A percentile compares a stretch with the other conserved stretches of the same genome.
These are phyloP conservation scores for Calypte anna DNA, from an alignment of 2,113 vertebrate genomes.

Conservation along the genomic window DNA sequence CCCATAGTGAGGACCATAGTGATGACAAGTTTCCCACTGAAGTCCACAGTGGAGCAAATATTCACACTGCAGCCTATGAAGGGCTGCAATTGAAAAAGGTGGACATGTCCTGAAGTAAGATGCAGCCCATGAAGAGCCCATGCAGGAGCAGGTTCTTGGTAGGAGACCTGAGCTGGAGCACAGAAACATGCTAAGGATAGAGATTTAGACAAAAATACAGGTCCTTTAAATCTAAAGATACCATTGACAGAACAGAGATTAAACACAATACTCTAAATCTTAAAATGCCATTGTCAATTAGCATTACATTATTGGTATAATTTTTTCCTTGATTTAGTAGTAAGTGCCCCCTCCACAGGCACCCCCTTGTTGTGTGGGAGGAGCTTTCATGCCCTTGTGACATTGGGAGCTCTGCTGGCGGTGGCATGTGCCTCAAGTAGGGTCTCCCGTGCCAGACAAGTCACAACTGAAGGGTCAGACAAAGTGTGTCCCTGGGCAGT, in stretches of 20 bases:
- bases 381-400: no score
- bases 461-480: no score
- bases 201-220: background rate
- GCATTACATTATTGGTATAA: background rate
- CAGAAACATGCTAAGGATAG: background rate
- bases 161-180: background rate
- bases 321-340: slow-evolving; percentile 30
- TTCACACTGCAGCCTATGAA: background rate
- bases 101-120: background rate
- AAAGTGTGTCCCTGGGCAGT: no score
- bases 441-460: no score
- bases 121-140: background rate
- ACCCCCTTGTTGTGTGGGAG: no score
- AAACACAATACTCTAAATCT: slow-evolving; percentile 49
- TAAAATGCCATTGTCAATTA: slow-evolving; percentile 24
- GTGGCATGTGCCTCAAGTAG: no score
- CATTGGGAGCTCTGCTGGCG: no score
- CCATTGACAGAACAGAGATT: slow-evolving; percentile 24
- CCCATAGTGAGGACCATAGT: accelerated
- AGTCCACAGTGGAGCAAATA: no score
- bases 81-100: background rate
- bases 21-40: accelerated
- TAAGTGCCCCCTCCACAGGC: background rate
- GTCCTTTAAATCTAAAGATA: slow-evolving; percentile 14
- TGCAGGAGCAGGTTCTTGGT: background rate